Conservation (phyloP, 1,140 invertebrate species). For the Muscidifurax raptorellus region DNA sequence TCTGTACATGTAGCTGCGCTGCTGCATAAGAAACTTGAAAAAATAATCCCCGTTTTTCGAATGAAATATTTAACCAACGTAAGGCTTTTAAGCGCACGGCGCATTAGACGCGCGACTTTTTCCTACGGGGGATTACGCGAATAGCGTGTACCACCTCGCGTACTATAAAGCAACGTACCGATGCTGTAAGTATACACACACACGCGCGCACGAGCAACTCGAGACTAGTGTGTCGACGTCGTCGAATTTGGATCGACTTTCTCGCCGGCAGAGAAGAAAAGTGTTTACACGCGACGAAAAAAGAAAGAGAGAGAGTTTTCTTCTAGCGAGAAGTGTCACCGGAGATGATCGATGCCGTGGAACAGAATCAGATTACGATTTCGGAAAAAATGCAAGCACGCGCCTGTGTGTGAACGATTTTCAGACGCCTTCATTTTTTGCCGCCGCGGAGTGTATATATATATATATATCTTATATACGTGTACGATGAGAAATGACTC, state of each 20-base stretch:
- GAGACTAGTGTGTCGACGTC: slow-evolving; percentile 9
- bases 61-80: background rate
- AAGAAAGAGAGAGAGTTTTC: slow-evolving; percentile 21
- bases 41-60: too few species aligned
- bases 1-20: too few species aligned
- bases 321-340: slow-evolving; percentile 40
- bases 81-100: background rate
- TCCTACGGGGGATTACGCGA: background rate
- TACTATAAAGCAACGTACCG: background rate
- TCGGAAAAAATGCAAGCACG: slow-evolving; percentile 15
- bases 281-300: slow-evolving; percentile 18
- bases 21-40: too few species aligned
- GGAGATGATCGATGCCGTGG: slow-evolving; percentile 49
- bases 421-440: background rate
- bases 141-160: background rate
- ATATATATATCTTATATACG: too few species aligned
- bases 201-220: background rate
- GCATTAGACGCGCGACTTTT: background rate
- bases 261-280: slow-evolving; percentile 34
- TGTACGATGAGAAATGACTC: slow-evolving; percentile 7
- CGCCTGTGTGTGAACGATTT: background rate
- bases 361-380: slow-evolving; percentile 42
- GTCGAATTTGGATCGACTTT: slow-evolving; percentile 46
- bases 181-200: background rate
- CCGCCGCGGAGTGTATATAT: too few species aligned